These are phyloP conservation scores for Nymphalis urticae DNA, from an alignment of 2,888 invertebrate species.

Conservation along the genomic window DNA sequence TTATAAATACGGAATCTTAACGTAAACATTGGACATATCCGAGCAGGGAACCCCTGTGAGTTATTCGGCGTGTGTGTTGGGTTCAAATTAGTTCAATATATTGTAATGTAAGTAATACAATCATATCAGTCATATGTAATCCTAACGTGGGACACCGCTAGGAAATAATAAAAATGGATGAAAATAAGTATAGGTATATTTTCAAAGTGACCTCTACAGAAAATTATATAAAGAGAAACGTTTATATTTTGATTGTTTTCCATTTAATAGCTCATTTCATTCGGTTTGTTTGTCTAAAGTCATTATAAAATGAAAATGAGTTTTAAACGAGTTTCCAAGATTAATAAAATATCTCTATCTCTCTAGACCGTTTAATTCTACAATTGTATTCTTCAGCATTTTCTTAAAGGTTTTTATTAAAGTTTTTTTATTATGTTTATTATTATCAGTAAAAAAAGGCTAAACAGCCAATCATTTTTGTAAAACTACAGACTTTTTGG, in stretches of 20 bases:
- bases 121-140: too few relatives aligned
- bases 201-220: background rate
- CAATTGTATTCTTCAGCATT: background rate
- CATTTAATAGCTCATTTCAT: constrained; percentile 31
- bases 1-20: too few relatives aligned
- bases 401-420: background rate
- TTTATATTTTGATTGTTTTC: constrained; percentile 28
- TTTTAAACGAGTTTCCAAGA: constrained; percentile 31
- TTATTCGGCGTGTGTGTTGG: too few relatives aligned
- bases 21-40: too few relatives aligned
- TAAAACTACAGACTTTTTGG: too few relatives aligned
- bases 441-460: too few relatives aligned
- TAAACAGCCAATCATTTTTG: too few relatives aligned
- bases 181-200: background rate
- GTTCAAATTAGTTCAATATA: too few relatives aligned
- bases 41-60: too few relatives aligned
- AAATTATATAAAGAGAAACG: background rate
- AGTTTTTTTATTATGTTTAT: background rate
- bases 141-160: too few relatives aligned
- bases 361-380: constrained; percentile 8
- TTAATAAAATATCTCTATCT: constrained; percentile 16
- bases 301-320: constrained; percentile 37
- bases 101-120: too few relatives aligned
- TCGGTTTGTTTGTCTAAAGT: constrained; percentile 35
- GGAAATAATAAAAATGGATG: too few relatives aligned